These are phyloP conservation scores for Oscheius sp. DNA, from an alignment of 2,888 invertebrate genomes.

Conservation along the genomic window DNA sequence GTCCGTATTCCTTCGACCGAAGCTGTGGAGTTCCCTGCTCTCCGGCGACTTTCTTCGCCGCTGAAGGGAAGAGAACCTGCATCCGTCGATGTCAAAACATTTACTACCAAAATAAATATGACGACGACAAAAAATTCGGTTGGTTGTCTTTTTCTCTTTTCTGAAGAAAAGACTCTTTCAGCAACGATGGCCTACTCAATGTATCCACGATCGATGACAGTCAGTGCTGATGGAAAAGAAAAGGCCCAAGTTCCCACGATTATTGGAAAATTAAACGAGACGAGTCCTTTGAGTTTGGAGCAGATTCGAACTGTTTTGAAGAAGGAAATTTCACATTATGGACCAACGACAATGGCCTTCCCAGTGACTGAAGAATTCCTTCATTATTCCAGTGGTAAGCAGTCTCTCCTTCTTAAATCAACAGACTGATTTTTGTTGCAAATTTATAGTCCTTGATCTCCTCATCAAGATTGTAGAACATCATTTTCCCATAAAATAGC, in stretches of 20 bases:
- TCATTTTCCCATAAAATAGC: background rate
- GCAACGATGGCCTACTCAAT: slow-evolving; percentile 68
- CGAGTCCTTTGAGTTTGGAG: slow-evolving; percentile 49
- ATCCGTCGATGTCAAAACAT: slow-evolving; percentile 62
- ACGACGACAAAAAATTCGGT: slow-evolving; percentile 66
- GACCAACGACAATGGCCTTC: slow-evolving; percentile 69
- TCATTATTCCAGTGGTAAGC: slow-evolving; percentile 61
- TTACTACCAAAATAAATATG: slow-evolving; percentile 66
- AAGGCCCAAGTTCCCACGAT: slow-evolving; percentile 63
- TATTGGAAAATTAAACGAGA: slow-evolving; percentile 66
- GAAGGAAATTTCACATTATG: slow-evolving; percentile 64
- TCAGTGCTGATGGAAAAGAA: slow-evolving; percentile 63
- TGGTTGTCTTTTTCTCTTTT: background rate
- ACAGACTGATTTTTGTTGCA: too few species aligned
- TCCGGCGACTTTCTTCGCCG: slow-evolving; percentile 65
- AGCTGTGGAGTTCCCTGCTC: slow-evolving; percentile 67
- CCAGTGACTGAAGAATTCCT: slow-evolving; percentile 69
- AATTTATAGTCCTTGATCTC: background rate
- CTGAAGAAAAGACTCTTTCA: slow-evolving; percentile 30
- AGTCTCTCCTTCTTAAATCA: too few species aligned
- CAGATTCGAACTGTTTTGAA: slow-evolving; percentile 62
- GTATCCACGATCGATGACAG: slow-evolving; percentile 68
- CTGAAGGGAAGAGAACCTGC: slow-evolving; percentile 62
- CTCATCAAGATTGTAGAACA: background rate
- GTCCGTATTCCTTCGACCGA: slow-evolving; percentile 63